A percentile compares a stretch with the other conserved stretches of the same genome.
Evolutionary conservation across 1,140 invertebrate species (phyloP).

Genomic region (Magallana angulata): DNA sequence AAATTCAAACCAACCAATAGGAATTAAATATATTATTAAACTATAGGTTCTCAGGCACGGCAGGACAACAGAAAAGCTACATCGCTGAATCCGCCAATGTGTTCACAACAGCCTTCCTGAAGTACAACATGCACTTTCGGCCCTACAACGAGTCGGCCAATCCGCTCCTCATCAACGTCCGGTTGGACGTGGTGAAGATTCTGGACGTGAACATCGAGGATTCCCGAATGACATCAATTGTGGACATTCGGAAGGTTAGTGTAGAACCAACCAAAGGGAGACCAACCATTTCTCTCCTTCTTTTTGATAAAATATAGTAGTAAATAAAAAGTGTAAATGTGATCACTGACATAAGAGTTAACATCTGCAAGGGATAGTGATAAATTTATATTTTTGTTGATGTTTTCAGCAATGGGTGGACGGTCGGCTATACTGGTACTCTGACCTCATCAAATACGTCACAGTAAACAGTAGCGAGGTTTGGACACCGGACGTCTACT

Average conservation of each 20-base stretch:
- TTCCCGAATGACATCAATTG: neutral
- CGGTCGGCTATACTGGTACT: slow-evolving; percentile 29
- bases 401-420: slow-evolving; percentile 25
- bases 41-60: neutral
- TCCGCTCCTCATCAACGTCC: neutral
- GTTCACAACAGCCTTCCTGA: slow-evolving; percentile 13
- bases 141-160: neutral
- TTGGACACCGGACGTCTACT: slow-evolving; percentile 24
- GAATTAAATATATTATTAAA: too few relatives aligned
- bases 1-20: too few relatives aligned
- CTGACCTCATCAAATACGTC: slow-evolving; percentile 24
- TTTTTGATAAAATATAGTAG: too few relatives aligned
- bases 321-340: too few relatives aligned
- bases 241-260: neutral
- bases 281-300: too few relatives aligned
- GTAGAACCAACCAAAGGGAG: too few relatives aligned
- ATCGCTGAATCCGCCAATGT: neutral
- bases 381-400: neutral
- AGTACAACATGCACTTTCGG: slow-evolving; percentile 11
- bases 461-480: slow-evolving; percentile 8
- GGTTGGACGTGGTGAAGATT: neutral
- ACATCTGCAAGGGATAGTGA: too few relatives aligned
- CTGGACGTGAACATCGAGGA: neutral
- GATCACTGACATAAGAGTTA: too few relatives aligned
- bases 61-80: slow-evolving; percentile 2